Evolutionary conservation across 2,113 vertebrate species (phyloP).

Genomic region (Thermophis baileyi): DNA sequence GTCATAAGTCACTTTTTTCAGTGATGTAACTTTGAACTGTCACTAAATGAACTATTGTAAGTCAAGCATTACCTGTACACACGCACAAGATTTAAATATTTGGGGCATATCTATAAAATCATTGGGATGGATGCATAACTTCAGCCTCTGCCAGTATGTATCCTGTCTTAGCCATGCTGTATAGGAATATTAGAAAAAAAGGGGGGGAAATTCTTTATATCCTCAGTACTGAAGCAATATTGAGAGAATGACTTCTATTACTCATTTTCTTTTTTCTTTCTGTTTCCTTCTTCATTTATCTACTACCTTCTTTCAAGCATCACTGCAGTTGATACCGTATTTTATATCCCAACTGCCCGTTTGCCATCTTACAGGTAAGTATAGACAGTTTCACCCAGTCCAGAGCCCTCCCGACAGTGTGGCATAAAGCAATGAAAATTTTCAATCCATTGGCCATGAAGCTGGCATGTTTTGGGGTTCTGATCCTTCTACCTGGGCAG

Average conservation of each 20-base stretch:
- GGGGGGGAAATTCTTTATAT: not conserved
- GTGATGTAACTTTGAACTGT: not conserved
- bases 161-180: not conserved
- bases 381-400: not conserved
- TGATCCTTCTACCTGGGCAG: not conserved
- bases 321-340: not conserved
- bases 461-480: not conserved
- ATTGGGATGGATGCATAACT: not conserved
- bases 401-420: not conserved
- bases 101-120: not conserved
- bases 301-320: not conserved
- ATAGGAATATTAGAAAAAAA: not conserved
- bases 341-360: not conserved
- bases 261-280: not conserved
- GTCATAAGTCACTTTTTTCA: no score
- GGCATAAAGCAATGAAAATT: not conserved
- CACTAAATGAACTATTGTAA: not conserved
- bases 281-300: not conserved
- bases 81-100: not conserved
- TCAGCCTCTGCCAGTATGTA: not conserved
- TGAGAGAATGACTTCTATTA: not conserved
- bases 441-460: not conserved
- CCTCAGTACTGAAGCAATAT: not conserved
- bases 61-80: not conserved
- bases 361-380: not conserved